Base-by-base conservation (phyloP, 2,113 vertebrate species). In the Leucosticte australis region DNA sequence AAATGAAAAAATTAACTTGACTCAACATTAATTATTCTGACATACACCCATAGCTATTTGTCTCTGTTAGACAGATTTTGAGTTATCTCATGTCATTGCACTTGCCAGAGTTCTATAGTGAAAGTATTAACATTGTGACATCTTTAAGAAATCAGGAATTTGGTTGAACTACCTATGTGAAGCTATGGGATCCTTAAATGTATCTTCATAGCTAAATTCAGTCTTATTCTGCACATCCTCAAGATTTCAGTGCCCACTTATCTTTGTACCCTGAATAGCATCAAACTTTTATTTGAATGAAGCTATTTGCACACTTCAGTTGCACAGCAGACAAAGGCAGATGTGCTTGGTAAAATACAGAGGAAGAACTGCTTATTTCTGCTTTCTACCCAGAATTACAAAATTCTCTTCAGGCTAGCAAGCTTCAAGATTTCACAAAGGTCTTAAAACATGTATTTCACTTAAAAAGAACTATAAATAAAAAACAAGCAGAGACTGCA, bases 1-100 rank as follows among this genome's bases (percentile, higher is more conserved):
- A 94, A 91, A 95, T 89, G 69, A 95, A 74, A 90, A 92, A 88
- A 77, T 79, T 83, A 86, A 90, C 47, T 80, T 81, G 89, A 80
- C 67, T 83, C 41, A 74, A 64, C 41, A n/a, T 44, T 79, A 88
- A 93, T 94, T 71, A 94, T 87, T 87, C 44, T 90, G 80, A 92
- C 83, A 77, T 31, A 33, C 0, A 0, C 47, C 64, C 73, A 63
- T 31, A 88, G 39, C 52, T 81, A 57, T 78, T 92, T 96, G 35
- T 83, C 56, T 88, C 76, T 44, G 60, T 90, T 71, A 89, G 83
- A 60, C 47, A 94, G 53, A 77, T 26, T 35, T 33, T 42, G 76
- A 91, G 28, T 94, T 95, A 71, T n/a, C 64, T 33, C 5, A 27
- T n/a, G 42, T 30, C 67, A 70, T 39, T 53, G 39, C 39, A 74